Evolutionary conservation across 64 coral and sea anemone species (phyloP).

Genomic region (Pocillopora verrucosa): DNA sequence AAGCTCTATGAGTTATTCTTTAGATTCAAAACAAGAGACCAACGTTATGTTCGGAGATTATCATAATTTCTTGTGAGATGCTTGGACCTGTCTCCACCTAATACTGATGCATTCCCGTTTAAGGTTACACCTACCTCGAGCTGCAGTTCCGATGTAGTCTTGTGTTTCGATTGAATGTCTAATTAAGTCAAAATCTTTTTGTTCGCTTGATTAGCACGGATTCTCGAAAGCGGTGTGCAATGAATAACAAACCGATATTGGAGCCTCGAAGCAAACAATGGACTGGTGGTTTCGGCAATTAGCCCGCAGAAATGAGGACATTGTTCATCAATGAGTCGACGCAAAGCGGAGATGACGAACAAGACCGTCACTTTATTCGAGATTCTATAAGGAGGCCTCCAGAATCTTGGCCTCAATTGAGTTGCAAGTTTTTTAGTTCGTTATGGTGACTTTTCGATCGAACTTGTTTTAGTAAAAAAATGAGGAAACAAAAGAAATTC

Average conservation of each 20-base stretch:
- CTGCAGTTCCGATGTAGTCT: neutral
- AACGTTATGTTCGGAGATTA: neutral
- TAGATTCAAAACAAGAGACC: neutral
- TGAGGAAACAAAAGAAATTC: too few relatives aligned
- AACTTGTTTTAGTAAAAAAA: too few relatives aligned
- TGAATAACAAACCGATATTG: constrained; percentile 35
- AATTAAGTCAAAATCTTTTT: constrained; percentile 12
- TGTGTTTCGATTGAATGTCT: neutral
- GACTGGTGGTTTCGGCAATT: constrained; percentile 20
- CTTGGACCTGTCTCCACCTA: neutral
- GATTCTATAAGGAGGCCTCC: neutral
- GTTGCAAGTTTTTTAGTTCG: too few relatives aligned
- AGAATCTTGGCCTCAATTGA: too few relatives aligned
- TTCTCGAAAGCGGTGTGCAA: neutral
- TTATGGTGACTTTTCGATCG: too few relatives aligned
- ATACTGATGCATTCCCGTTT: neutral
- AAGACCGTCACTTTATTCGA: neutral
- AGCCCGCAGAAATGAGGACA: neutral
- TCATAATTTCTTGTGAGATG: neutral
- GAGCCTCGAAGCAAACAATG: constrained; percentile 16
- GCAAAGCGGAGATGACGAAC: neutral
- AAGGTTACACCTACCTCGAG: neutral
- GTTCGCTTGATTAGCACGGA: constrained; percentile 29
- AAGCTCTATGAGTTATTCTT: neutral
- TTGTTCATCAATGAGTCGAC: constrained; percentile 15